phyloP scores from a whole-genome alignment of 2,797 vertebrate species.

The Meda fulgida region DNA sequence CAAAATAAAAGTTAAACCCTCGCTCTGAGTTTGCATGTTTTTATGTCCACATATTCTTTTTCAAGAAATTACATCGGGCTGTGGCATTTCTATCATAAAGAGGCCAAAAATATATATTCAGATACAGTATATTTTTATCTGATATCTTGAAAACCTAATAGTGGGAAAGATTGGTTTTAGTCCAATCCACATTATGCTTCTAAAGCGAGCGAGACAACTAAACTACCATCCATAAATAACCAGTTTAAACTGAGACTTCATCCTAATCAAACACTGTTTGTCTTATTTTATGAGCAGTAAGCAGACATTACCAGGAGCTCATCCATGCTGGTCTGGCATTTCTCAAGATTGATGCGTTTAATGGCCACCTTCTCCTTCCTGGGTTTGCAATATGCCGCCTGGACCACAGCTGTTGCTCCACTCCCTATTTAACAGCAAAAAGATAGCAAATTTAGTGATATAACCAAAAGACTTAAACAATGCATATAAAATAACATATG shows the following conservation, averaged over 20 bases:
- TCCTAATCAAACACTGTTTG: not conserved
- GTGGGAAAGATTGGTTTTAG: not conserved
- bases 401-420: conserved; percentile 96
- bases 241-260: not conserved
- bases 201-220: not conserved
- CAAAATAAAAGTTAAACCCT: too few relatives aligned
- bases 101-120: too few relatives aligned
- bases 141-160: too few relatives aligned
- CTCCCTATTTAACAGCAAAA: conserved; percentile 81
- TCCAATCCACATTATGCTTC: not conserved
- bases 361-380: conserved; percentile 98
- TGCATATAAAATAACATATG: not conserved
- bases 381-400: conserved; percentile 91
- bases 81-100: too few relatives aligned
- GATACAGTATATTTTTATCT: too few relatives aligned
- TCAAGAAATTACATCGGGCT: too few relatives aligned
- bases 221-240: not conserved
- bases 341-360: conserved; percentile 97
- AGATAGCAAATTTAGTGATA: not conserved
- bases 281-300: conserved; percentile 19
- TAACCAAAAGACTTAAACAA: not conserved
- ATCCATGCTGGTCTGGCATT: conserved; percentile 99
- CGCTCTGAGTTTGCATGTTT: too few relatives aligned
- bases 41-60: too few relatives aligned
- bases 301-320: conserved; percentile 88